These are phyloP conservation scores for Cloeon dipterum DNA, from an alignment of 2,888 invertebrate species.

Conservation along the genomic window DNA sequence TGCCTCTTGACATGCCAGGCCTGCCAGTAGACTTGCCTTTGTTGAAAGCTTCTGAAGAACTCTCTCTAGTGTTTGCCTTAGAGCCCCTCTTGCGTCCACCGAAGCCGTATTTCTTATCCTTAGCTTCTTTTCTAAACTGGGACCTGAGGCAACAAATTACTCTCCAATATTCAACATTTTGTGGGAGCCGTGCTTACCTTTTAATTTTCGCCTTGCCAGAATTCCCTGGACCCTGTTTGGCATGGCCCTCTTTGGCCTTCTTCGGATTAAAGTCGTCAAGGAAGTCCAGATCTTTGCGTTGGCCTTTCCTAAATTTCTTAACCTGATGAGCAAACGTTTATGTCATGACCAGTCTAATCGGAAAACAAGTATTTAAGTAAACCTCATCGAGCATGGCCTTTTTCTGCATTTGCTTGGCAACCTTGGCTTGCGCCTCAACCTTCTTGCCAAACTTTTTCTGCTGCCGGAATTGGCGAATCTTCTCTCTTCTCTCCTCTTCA, in stretches of 20 bases:
- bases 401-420: conserved; percentile 75
- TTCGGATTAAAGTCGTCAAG: conserved; percentile 34
- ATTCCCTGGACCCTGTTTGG: too few species aligned
- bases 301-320: conserved; percentile 77
- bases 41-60: conserved; percentile 41
- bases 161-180: too few species aligned
- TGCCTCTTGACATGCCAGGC: conserved; percentile 9
- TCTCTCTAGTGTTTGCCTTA: conserved; percentile 69
- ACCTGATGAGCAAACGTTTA: too few species aligned
- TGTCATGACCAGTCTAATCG: too few species aligned
- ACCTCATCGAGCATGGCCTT: conserved; percentile 73
- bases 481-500: conserved; percentile 67
- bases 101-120: conserved; percentile 77
- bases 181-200: too few species aligned
- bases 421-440: conserved; percentile 58
- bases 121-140: conserved; percentile 33
- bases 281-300: conserved; percentile 56
- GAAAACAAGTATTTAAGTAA: too few species aligned
- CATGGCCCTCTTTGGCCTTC: background rate
- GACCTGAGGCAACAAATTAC: conserved; percentile 11
- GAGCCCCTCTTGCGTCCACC: conserved; percentile 85
- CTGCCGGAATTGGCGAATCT: conserved; percentile 67
- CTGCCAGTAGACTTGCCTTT: conserved; percentile 13
- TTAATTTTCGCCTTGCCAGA: background rate
- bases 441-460: conserved; percentile 86